Evolutionary conservation across 2,888 invertebrate species (phyloP).

Genomic region (Brachyopa scutellaris): DNA sequence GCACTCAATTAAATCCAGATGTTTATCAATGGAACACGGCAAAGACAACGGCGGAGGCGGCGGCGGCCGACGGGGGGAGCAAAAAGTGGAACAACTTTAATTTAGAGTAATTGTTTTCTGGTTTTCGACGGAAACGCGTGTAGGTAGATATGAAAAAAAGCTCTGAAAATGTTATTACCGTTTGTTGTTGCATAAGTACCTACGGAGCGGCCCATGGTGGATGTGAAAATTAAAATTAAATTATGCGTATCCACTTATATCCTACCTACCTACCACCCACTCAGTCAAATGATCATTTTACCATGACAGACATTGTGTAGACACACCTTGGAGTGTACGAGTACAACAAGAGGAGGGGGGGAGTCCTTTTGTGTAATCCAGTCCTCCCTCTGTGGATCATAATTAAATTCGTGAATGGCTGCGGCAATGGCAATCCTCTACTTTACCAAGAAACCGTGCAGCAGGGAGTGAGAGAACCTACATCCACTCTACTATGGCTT

Average conservation of each 20-base stretch:
- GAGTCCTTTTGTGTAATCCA: conserved; percentile 66
- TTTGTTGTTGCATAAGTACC: conserved; percentile 56
- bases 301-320: conserved; percentile 69
- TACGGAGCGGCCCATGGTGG: conserved; percentile 16
- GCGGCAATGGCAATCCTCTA: conserved; percentile 66
- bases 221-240: conserved; percentile 70
- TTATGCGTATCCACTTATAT: conserved; percentile 71
- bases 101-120: conserved; percentile 67
- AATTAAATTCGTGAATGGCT: conserved; percentile 70
- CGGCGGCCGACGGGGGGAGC: no score
- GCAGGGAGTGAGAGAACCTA: conserved; percentile 23
- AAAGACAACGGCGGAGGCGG: conserved; percentile 15
- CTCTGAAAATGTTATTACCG: conserved; percentile 7
- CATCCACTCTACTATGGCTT: conserved; percentile 27
- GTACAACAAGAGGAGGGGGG: conserved; percentile 40
- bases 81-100: conserved; percentile 67
- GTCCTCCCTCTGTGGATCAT: conserved; percentile 60
- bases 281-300: conserved; percentile 61
- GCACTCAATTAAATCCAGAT: conserved; percentile 70
- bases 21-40: conserved; percentile 56
- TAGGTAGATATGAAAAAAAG: conserved; percentile 49
- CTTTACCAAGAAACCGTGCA: conserved; percentile 39
- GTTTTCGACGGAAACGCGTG: conserved; percentile 48
- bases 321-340: conserved; percentile 60
- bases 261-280: conserved; percentile 68